Base-by-base conservation (phyloP, 64 coral and sea anemone genomes). In the Montipora sp. region DNA sequence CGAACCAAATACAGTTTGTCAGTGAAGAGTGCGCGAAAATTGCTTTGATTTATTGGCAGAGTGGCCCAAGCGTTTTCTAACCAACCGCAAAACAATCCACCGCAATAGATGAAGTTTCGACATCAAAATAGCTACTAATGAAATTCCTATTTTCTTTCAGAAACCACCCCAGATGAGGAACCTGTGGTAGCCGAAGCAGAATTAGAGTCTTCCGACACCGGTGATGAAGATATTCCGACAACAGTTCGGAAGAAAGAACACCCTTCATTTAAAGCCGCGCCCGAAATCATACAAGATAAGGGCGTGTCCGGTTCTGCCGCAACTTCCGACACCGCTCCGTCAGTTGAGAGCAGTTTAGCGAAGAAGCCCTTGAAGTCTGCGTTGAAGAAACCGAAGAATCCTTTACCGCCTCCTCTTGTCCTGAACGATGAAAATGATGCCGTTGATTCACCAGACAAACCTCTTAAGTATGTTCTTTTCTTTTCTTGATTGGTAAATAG, bases 321-420 rank as follows among this genome's bases (percentile, higher is more conserved):
- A 18, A 82, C 92, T 16, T 94, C 92, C 15, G 92, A 91, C 59
- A 91, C 88, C 16, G 77, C 95, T 59, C 92, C 89, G 4, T 80
- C 83, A 57, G 89, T 80, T 11, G 88, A 89, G 15, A 92, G 90
- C 75, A 77, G 80, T 48, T 60, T 92, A 70, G 79, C 77, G 59
- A 97, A 97, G 85, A 97, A 94, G 72, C 95, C 95, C 2, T 80
- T 97, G 3, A 97, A 97, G 77, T 97, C 95, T 9, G 95, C 95
- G 9, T 59, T 97, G 3, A 97, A 97, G 58, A 97, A 97, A 65
- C 95, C 95, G 1, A 91, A 92, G 58, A 70, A 76, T 47, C 88
- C 80, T 27, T 50, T 92, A 2, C 86, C 88, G 78, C 90, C 27
- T 65, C 92, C 95, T 10, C 66, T 90, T 19, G 60, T 77, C 12